Percentiles rank a stretch among this genome's conserved stretches.
phyloP scores from a whole-genome alignment of 1,140 invertebrate species.

The Penaeus indicus region DNA sequence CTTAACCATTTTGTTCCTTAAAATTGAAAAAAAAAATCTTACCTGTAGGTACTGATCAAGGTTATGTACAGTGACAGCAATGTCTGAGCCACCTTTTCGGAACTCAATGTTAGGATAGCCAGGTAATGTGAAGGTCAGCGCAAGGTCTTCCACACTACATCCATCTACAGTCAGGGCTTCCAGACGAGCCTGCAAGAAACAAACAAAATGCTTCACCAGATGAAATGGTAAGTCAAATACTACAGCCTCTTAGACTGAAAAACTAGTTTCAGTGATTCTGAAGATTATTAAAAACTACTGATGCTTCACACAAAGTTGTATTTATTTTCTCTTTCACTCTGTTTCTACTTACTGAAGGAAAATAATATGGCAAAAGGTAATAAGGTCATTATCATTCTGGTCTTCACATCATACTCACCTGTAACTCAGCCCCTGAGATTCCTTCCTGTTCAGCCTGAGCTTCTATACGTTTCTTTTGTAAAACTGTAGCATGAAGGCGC shows the following conservation, averaged over 20 bases:
- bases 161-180: slow-evolving; percentile 88
- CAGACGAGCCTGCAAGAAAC: slow-evolving; percentile 73
- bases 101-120: slow-evolving; percentile 94
- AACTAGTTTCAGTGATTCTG: no score
- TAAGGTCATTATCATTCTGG: neutral
- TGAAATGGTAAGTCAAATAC: no score
- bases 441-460: slow-evolving; percentile 77
- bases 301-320: no score
- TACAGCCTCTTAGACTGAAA: no score
- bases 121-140: slow-evolving; percentile 94
- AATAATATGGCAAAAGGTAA: neutral
- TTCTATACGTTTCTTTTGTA: slow-evolving; percentile 85
- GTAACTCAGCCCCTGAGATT: slow-evolving; percentile 49
- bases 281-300: no score
- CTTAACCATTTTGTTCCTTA: no score
- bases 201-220: no score
- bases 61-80: slow-evolving; percentile 91
- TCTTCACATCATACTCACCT: slow-evolving; percentile 67
- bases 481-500: slow-evolving; percentile 85
- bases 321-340: no score
- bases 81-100: slow-evolving; percentile 91
- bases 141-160: slow-evolving; percentile 91
- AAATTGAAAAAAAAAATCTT: slow-evolving; percentile 55
- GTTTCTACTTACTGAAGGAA: no score
- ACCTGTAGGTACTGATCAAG: slow-evolving; percentile 94